phyloP scores from a whole-genome alignment of 2,113 vertebrate genomes.

The Laticauda colubrina region DNA sequence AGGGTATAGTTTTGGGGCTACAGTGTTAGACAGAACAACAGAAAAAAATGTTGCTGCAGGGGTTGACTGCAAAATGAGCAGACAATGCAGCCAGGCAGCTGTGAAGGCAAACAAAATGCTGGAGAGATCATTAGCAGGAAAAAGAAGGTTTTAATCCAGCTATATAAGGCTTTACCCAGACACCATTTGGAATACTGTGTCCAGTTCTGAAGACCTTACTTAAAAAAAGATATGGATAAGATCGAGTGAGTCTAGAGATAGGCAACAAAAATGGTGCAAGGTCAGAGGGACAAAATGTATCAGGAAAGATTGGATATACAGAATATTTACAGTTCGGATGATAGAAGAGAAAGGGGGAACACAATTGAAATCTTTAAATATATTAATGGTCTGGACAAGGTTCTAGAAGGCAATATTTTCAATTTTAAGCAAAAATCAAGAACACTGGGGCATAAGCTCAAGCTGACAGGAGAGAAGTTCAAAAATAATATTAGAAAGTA shows the following conservation, averaged over 20 bases:
- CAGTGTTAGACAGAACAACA: neutral
- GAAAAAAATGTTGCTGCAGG: neutral
- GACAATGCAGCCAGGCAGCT: neutral
- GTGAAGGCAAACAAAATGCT: neutral
- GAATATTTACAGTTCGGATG: neutral
- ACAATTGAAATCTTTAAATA: neutral
- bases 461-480: neutral
- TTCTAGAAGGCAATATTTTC: neutral
- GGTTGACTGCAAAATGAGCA: neutral
- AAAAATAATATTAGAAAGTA: neutral
- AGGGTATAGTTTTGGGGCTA: neutral
- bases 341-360: neutral
- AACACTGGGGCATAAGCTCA: neutral
- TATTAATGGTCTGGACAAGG: neutral
- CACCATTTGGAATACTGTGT: neutral
- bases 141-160: neutral
- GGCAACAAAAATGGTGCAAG: neutral
- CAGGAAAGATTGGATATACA: neutral
- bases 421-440: neutral
- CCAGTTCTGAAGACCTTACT: neutral
- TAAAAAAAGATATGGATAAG: neutral
- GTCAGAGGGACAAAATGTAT: neutral
- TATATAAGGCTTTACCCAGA: neutral
- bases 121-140: neutral
- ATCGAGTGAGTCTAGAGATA: neutral